Base-by-base conservation (phyloP, 2,797 vertebrate genomes). In the Rallus crepitans region DNA sequence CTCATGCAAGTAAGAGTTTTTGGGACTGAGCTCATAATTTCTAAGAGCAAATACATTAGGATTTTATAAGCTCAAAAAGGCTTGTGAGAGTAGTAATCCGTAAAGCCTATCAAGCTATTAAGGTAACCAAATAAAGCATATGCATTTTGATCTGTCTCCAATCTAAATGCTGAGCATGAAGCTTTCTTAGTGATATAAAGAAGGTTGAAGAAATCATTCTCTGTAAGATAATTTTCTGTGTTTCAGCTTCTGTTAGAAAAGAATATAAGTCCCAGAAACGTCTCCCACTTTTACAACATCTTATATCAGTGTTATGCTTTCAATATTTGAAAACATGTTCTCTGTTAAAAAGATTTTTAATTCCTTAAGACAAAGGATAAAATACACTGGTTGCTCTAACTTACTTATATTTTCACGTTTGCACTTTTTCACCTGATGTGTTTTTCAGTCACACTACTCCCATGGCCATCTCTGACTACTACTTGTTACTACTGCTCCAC, bases 91-190 rank as follows among this genome's bases (percentile, higher is more conserved):
- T 90, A 97, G 94, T 95, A 97, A 97, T 94, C 97, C 40, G 1
- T 88, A 97, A 98, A 96, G 81, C 94, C 79, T 94, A 95, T 92
- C 95, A 97, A 95, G 87, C 86, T 95, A 96, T 97, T 97, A 92
- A 93, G 91, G 94, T 83, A 96, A 95, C 95, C 68, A 96, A 96
- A 96, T 93, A 97, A 96, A 97, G 91, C 82, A 73, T 84, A 93
- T 94, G 64, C 73, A 92, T 97, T 97, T 96, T 93, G 93, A 89
- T 97, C 89, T 93, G 82, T 75, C 80, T 96, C 68, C 93, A 69
- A 60, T 78, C 83, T 89, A 95, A 79, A 69, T 73, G 39, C 83
- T 86, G 83, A 66, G 77, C 66, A 76, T 39, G 65, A 89, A 33
- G 40, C n/a, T 88, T 94, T 81, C 85, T 83, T 75, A 70, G 31